phyloP scores from a whole-genome alignment of 2,113 vertebrate species.

The human (Homo sapiens) region DNA sequence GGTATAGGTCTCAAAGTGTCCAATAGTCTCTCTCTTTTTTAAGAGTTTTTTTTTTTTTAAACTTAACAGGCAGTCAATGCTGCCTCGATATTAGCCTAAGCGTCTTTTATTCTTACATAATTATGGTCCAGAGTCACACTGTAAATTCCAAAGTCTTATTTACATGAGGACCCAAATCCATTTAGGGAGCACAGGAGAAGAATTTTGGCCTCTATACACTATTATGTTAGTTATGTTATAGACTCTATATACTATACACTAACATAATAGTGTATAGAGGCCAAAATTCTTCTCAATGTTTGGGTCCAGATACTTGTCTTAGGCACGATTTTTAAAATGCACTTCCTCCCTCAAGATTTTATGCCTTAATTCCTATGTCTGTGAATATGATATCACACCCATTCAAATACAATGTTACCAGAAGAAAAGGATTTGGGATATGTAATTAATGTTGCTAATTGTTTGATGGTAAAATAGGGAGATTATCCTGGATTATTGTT shows the following conservation, averaged over 20 bases:
- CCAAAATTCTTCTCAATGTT: neutral
- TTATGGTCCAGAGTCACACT: neutral
- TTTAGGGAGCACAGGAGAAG: neutral
- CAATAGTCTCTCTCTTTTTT: neutral
- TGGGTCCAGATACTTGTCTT: neutral
- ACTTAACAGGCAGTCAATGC: neutral
- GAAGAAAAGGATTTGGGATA: neutral
- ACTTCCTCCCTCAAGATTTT: neutral
- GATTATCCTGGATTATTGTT: neutral
- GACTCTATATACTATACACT: too few relatives aligned
- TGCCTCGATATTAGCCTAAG: neutral
- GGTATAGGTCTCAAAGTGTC: neutral
- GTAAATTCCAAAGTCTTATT: neutral
- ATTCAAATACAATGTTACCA: neutral
- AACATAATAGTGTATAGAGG: too few relatives aligned
- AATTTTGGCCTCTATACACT: neutral
- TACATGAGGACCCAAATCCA: neutral
- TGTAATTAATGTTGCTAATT: neutral
- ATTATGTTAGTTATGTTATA: too few relatives aligned
- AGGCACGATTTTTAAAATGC: neutral
- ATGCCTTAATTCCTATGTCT: neutral
- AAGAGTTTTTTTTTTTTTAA: neutral
- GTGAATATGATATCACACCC: neutral
- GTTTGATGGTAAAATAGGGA: neutral
- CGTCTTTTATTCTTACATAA: neutral